phyloP scores from a whole-genome alignment of 92 coral and sea anemone genomes.

The Hydrozoanthus gracilis region DNA sequence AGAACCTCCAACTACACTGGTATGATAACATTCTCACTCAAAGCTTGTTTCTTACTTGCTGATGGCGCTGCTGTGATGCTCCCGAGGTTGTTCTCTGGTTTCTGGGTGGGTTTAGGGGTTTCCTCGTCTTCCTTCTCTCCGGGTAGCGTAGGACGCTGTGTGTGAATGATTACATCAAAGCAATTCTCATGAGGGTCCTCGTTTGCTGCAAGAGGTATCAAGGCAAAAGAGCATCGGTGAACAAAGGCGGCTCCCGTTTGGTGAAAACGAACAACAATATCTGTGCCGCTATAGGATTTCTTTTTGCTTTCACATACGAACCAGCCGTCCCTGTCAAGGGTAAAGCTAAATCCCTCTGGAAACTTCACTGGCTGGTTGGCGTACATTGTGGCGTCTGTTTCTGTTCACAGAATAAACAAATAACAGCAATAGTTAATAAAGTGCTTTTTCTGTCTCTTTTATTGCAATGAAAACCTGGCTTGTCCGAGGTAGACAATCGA shows the following conservation, averaged over 20 bases:
- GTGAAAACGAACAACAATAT: constrained; percentile 20
- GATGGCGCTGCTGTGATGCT: neutral
- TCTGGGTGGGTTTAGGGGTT: constrained; percentile 3
- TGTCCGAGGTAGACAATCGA: too few species aligned
- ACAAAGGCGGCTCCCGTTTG: neutral
- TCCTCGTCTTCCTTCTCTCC: neutral
- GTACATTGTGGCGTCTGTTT: constrained; percentile 34
- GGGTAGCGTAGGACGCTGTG: constrained; percentile 26
- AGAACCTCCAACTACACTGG: neutral
- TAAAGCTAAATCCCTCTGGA: constrained; percentile 28
- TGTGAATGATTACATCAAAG: constrained; percentile 35
- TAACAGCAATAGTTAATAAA: too few species aligned
- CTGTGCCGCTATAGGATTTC: neutral
- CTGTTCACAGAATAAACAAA: neutral
- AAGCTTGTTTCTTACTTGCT: neutral
- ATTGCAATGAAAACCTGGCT: too few species aligned
- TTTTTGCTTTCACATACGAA: constrained; percentile 18
- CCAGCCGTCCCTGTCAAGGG: constrained; percentile 36
- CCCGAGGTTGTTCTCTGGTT: neutral
- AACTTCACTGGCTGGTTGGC: constrained; percentile 37
- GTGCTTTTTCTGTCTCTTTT: too few species aligned
- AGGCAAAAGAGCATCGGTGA: constrained; percentile 38
- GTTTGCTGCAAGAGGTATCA: constrained; percentile 20
- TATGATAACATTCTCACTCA: neutral
- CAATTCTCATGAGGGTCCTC: constrained; percentile 40